Evolutionary conservation across 64 coral and sea anemone species (phyloP).

Genomic region (Pocillopora verrucosa): DNA sequence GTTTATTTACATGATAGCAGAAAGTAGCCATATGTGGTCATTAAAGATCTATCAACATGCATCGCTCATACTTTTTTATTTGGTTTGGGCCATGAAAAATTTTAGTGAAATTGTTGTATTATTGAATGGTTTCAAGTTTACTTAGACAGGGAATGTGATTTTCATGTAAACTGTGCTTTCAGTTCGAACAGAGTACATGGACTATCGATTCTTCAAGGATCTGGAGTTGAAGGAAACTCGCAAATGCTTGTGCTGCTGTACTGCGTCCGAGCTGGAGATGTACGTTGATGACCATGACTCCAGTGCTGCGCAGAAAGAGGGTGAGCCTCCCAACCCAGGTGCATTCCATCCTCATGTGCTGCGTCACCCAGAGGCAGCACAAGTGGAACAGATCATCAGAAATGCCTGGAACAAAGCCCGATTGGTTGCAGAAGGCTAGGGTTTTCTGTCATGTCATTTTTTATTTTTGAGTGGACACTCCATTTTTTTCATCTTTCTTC

Average conservation of each 20-base stretch:
- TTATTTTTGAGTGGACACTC: too few relatives aligned
- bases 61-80: too few relatives aligned
- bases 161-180: background rate
- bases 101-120: too few relatives aligned
- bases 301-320: slow-evolving; percentile 75
- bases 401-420: slow-evolving; percentile 86
- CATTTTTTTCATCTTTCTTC: too few relatives aligned
- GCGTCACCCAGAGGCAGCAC: slow-evolving; percentile 83
- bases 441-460: too few relatives aligned
- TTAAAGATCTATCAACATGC: too few relatives aligned
- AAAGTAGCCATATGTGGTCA: too few relatives aligned
- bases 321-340: slow-evolving; percentile 59
- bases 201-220: slow-evolving; percentile 98
- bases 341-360: slow-evolving; percentile 92
- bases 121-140: background rate
- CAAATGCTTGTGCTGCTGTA: slow-evolving; percentile 87
- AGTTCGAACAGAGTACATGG: slow-evolving; percentile 98
- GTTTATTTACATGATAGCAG: too few relatives aligned
- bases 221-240: slow-evolving; percentile 87
- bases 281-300: slow-evolving; percentile 88
- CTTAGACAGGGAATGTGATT: too few relatives aligned
- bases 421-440: slow-evolving; percentile 73
- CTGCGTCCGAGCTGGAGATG: slow-evolving; percentile 79
- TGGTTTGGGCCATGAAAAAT: too few relatives aligned
- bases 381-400: slow-evolving; percentile 90